Evolutionary conservation across 2,888 invertebrate genomes (phyloP), one percentile per base, ranked within the genome.

Genomic region (Magallana nippona): DNA sequence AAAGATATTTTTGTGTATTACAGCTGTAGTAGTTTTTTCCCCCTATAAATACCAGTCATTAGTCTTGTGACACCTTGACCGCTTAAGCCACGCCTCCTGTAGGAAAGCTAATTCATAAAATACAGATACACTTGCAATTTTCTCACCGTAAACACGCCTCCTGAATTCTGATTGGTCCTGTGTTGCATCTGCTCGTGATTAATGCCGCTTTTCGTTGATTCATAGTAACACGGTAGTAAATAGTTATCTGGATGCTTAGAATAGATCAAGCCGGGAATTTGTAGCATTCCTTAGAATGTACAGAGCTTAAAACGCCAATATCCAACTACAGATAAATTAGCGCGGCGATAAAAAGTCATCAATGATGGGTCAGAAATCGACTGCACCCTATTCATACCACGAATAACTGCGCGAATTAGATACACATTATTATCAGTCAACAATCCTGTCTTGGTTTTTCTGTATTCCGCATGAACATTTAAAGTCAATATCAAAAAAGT

Each of bases 211-310:
- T 71, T 71, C 71, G 71, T 71, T 71, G 71, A 71, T 71, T 71
- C 71, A 71, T 71, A 71, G 71, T 71, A 71, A 71, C 71, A 71
- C 71, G 71, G 71, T 71, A 71, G 71, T 71, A 71, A 71, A 71
- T 71, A 71, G 71, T 71, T 22, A 71, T 71, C 15, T 32, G 71
- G 71, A 71, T 71, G 71, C 71, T 71, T 71, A 71, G 71, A 71
- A 71, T 71, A 71, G 71, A 71, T 71, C 60, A 60, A 60, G 60
- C 60, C 32, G 71, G 71, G 71, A 71, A 71, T 71, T 71, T 71
- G 71, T 71, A 71, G 32, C 71, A 71, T 71, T 71, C 71, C 71
- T 32, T 13, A 27, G 71, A 27, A 22, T 71, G 71, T 32, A 27
- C 71, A 71, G 71, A 22, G 32, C 27, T 71, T 32, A 15, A 71